Conservation (phyloP, 2,888 invertebrate species). For the Alitta virens region DNA sequence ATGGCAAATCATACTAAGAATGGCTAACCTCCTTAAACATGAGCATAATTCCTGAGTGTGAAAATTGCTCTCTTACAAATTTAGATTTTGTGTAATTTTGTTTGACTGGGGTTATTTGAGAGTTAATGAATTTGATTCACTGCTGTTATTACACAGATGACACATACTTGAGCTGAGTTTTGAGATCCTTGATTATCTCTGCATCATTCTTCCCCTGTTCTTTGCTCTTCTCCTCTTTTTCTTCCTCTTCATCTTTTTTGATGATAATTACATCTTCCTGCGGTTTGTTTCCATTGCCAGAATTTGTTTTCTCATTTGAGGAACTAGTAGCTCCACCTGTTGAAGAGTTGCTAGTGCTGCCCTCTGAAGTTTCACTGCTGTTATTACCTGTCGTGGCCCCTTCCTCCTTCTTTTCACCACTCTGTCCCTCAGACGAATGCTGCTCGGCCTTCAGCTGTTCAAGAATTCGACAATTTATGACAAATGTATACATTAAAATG, state of each 20-base stretch:
- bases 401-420: slow-evolving; percentile 9
- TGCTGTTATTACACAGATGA: too few species aligned
- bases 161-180: slow-evolving; percentile 85
- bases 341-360: neutral
- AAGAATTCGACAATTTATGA: too few species aligned
- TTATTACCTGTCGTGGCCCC: neutral
- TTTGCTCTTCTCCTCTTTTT: slow-evolving; percentile 40
- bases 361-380: neutral
- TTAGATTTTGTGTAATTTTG: too few species aligned
- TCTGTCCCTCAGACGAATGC: slow-evolving; percentile 22
- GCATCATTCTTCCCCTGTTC: slow-evolving; percentile 60
- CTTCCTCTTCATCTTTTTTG: slow-evolving; percentile 36
- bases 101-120: too few species aligned
- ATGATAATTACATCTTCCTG: slow-evolving; percentile 20
- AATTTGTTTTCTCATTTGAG: too few species aligned
- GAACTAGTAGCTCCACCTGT: neutral
- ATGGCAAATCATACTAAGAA: too few species aligned
- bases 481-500: too few species aligned
- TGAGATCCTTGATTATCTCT: slow-evolving; percentile 82
- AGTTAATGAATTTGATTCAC: too few species aligned
- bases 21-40: too few species aligned
- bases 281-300: too few species aligned
- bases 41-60: too few species aligned
- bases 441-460: slow-evolving; percentile 21
- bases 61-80: too few species aligned